Evolutionary conservation across 2,113 vertebrate species (phyloP).

Genomic region (Pseudois nayaur): DNA sequence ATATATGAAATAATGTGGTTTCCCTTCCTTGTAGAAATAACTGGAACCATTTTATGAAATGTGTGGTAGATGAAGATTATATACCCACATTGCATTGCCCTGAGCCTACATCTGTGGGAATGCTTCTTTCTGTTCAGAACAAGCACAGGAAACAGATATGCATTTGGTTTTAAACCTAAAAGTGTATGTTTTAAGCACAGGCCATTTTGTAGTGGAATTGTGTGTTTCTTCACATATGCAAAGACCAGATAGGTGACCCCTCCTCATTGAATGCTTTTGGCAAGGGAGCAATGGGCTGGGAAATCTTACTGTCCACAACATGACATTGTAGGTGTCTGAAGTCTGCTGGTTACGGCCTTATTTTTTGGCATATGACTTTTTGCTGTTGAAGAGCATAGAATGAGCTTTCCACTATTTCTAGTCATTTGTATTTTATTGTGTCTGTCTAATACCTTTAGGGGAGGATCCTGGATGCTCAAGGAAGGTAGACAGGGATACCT

Average conservation of each 20-base stretch:
- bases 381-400: background rate
- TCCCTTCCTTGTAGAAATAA: background rate
- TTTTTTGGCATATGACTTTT: background rate
- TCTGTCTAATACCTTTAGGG: background rate
- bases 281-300: background rate
- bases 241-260: background rate
- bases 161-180: conserved; percentile 11
- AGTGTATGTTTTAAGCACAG: conserved; percentile 17
- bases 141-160: background rate
- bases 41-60: background rate
- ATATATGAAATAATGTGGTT: background rate
- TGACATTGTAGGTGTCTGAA: background rate
- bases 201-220: background rate
- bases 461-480: background rate
- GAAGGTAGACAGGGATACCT: background rate
- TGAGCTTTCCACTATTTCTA: background rate
- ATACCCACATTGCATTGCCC: background rate
- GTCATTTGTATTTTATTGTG: background rate
- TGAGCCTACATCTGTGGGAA: background rate
- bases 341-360: background rate
- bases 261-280: background rate
- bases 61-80: background rate
- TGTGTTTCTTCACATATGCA: background rate
- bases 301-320: background rate
- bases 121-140: background rate